phyloP scores from a whole-genome alignment of 2,113 vertebrate genomes.

The Toxotes chatareus region DNA sequence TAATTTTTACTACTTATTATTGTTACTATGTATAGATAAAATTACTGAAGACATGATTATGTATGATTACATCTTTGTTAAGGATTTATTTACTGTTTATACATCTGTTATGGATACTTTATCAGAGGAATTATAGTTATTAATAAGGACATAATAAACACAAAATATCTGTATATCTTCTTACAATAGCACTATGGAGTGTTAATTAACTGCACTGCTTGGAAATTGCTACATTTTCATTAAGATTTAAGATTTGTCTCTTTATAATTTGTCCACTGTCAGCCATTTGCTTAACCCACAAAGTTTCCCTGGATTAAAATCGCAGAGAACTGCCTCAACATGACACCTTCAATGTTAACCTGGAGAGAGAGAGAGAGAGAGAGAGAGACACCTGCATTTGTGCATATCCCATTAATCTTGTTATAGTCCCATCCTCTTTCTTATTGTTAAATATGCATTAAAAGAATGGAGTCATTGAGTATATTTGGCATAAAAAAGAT shows the following conservation, averaged over 20 bases:
- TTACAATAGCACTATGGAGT: background rate
- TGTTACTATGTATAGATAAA: too few relatives aligned
- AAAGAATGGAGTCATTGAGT: slow-evolving; percentile 84
- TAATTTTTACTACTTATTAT: too few relatives aligned
- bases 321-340: slow-evolving; percentile 34
- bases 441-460: slow-evolving; percentile 83
- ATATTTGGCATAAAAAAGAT: slow-evolving; percentile 85
- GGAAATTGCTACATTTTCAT: background rate
- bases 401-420: slow-evolving; percentile 80
- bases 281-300: slow-evolving; percentile 22
- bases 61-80: too few relatives aligned
- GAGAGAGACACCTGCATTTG: slow-evolving; percentile 38
- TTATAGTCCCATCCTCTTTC: slow-evolving; percentile 67
- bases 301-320: slow-evolving; percentile 46
- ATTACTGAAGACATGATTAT: too few relatives aligned
- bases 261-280: background rate
- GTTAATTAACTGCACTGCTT: background rate
- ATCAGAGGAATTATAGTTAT: background rate
- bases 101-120: background rate
- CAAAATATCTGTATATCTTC: too few relatives aligned
- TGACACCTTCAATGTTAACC: slow-evolving; percentile 50
- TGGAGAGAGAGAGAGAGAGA: slow-evolving; percentile 20
- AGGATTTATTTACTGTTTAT: too few relatives aligned
- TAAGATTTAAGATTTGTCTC: background rate
- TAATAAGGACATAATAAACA: too few relatives aligned